Base-by-base conservation (phyloP, 2,113 vertebrate genomes). In the Pandion haliaetus region DNA sequence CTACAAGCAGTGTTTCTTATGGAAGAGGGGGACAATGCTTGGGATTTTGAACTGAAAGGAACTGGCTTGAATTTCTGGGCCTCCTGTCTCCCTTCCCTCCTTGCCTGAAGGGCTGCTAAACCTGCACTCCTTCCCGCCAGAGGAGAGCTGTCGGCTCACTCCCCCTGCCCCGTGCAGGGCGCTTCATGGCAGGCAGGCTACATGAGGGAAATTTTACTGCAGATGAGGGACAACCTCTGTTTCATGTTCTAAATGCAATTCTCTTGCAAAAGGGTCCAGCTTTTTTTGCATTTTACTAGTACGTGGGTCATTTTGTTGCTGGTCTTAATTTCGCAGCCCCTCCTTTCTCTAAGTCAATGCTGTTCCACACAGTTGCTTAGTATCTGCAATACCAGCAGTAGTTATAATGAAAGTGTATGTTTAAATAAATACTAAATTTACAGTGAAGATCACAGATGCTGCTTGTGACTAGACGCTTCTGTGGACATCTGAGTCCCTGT, bases 381-480 rank as follows among this genome's bases (percentile, higher is more conserved):
- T 73, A 88, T 92, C 76, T 95, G 86, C 70, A 92, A 94, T 86
- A 93, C 82, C 86, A 89, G 36, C 10, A 55, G n/a, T n/a, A 82
- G 24, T 38, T 73, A 29, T 15, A 55, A 95, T 69, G 40, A 93
- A 95, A 97, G 32, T 71, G 94, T 5, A 94, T 58, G 11, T 93
- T 96, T 80, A 92, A 90, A 92, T 88, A 72, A 88, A 83, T 67
- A 59, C 76, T 74, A 82, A 80, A 92, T 96, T 96, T 97, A 86
- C 66, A 87, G 44, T n/a, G 69, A 67, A 73, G 23, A 83, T 90
- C 76, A 91, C 29, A 62, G 62, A 62, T 96, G 66, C 87, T 95
- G 77, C 73, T 94, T 82, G 52, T 65, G 92, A 61, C 76, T 80
- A 80, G 91, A 94, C 80, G 94, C 65, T 91, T 93, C 77, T 47